Evolutionary conservation across 2,113 vertebrate species (phyloP).

Genomic region (Alexandromys fortis): DNA sequence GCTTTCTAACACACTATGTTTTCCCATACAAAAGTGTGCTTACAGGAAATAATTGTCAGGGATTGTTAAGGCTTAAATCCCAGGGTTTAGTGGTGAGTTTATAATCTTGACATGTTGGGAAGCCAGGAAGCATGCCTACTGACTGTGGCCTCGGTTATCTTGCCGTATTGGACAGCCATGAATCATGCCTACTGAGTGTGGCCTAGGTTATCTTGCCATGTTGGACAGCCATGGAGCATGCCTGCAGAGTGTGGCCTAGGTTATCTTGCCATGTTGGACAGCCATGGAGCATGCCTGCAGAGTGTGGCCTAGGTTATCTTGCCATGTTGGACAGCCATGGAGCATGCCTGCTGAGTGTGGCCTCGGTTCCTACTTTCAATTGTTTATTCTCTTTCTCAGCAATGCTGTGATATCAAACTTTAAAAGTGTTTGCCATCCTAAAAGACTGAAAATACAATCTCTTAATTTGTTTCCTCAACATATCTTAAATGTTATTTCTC

Average conservation of each 20-base stretch:
- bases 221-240: rapidly evolving
- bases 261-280: rapidly evolving
- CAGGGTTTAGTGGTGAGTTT: background rate
- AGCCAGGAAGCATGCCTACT: rapidly evolving
- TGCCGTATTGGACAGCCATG: rapidly evolving
- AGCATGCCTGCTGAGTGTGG: background rate
- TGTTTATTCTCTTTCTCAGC: background rate
- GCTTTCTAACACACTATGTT: background rate
- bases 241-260: background rate
- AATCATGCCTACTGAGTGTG: background rate
- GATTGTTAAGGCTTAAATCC: background rate
- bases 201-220: too few species aligned
- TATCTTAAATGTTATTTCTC: background rate
- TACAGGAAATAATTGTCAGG: background rate
- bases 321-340: rapidly evolving
- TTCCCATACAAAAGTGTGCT: background rate
- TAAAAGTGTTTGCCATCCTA: background rate
- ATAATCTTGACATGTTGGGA: rapidly evolving
- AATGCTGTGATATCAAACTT: background rate
- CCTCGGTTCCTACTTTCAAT: too few species aligned
- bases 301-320: too few species aligned
- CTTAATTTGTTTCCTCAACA: background rate
- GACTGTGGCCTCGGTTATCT: too few species aligned
- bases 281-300: rapidly evolving
- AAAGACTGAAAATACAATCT: background rate